A percentile compares a stretch with the other conserved stretches of the same genome.
These are phyloP conservation scores for Phenganax stokvisi DNA, from an alignment of 92 coral and sea anemone species.

Conservation along the genomic window DNA sequence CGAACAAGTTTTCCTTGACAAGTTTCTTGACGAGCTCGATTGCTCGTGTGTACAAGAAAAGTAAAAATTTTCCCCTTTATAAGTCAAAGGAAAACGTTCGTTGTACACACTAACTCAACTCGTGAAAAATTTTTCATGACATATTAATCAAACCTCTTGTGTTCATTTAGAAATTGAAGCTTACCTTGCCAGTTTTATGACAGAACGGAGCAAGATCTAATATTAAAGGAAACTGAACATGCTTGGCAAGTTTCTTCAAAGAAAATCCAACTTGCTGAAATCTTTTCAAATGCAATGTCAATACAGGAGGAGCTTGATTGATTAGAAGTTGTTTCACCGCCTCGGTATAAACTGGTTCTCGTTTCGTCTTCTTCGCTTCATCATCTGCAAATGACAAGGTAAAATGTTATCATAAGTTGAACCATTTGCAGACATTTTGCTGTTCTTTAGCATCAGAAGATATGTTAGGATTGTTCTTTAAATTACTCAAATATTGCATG, in stretches of 20 bases:
- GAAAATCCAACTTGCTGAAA: constrained; percentile 86
- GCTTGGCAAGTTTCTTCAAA: constrained; percentile 75
- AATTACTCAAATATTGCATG: no score
- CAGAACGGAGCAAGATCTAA: constrained; percentile 90
- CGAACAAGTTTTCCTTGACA: no score
- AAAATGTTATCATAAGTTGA: background rate
- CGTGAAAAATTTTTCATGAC: no score
- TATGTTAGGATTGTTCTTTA: no score
- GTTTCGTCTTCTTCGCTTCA: constrained; percentile 10
- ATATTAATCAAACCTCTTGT: no score
- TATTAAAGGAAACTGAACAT: constrained; percentile 77
- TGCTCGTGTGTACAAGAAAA: no score
- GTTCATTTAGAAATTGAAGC: background rate
- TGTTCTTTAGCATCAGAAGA: no score
- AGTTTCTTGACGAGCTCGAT: no score
- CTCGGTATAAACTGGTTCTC: constrained; percentile 68
- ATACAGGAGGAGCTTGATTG: constrained; percentile 77
- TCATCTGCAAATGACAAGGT: constrained; percentile 33
- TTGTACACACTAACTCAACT: no score
- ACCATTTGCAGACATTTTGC: no score
- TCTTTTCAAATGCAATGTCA: constrained; percentile 85
- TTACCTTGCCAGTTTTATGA: constrained; percentile 66
- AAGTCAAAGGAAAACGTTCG: no score
- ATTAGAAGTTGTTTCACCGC: constrained; percentile 86
- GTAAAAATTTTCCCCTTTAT: no score